Conservation (phyloP, 2,113 vertebrate genomes). For the Cromileptes altivelis region DNA sequence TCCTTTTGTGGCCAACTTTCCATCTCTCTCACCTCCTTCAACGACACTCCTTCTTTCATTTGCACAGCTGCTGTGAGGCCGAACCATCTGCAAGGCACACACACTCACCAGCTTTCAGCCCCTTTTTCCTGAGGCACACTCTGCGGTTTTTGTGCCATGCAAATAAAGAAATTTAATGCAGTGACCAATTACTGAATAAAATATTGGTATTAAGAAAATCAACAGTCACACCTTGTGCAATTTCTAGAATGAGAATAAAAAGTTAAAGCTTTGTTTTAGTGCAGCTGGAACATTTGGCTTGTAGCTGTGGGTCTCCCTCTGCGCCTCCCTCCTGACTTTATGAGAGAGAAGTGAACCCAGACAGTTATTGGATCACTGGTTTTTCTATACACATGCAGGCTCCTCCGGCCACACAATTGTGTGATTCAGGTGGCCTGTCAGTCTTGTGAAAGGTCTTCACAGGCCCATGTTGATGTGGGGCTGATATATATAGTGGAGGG, state of each 20-base stretch:
- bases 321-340: constrained; percentile 72
- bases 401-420: constrained; percentile 76
- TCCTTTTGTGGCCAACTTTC: constrained; percentile 81
- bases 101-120: constrained; percentile 57
- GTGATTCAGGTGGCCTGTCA: constrained; percentile 81
- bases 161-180: constrained; percentile 53
- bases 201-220: constrained; percentile 42
- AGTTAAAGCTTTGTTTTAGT: constrained; percentile 56
- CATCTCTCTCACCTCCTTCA: constrained; percentile 75
- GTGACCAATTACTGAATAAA: constrained; percentile 43
- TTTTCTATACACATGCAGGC: constrained; percentile 78
- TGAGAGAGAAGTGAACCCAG: constrained; percentile 81
- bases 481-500: constrained; percentile 75
- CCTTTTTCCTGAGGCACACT: constrained; percentile 44
- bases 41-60: constrained; percentile 80
- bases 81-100: constrained; percentile 75
- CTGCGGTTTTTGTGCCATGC: constrained; percentile 49
- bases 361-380: constrained; percentile 80
- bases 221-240: constrained; percentile 16
- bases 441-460: constrained; percentile 75
- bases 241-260: constrained; percentile 33
- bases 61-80: constrained; percentile 80
- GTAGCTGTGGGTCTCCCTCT: constrained; percentile 59
- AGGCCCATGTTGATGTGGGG: constrained; percentile 67
- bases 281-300: constrained; percentile 59